phyloP scores from a whole-genome alignment of 2,113 vertebrate genomes.

The Promerops cafer region DNA sequence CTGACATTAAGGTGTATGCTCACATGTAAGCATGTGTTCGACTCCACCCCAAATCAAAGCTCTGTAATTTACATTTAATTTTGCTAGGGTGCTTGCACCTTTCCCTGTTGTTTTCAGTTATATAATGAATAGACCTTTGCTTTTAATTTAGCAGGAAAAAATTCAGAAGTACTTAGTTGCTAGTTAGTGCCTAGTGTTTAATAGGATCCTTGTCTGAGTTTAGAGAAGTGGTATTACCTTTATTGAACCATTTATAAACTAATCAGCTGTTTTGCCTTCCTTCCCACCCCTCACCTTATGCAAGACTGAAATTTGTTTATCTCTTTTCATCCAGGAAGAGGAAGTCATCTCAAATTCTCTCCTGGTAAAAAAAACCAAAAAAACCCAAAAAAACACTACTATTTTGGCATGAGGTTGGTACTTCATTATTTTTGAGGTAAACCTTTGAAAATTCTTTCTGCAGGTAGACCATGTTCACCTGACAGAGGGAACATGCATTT shows the following conservation, averaged over 20 bases:
- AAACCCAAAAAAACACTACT: not conserved
- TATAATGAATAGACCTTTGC: not conserved
- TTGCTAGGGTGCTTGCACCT: not conserved
- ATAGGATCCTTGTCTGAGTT: not conserved
- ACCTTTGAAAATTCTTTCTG: not conserved
- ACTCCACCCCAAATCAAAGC: not conserved
- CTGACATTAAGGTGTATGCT: not conserved
- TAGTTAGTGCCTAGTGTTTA: not conserved
- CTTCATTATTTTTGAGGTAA: constrained; percentile 24
- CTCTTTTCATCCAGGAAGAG: not conserved
- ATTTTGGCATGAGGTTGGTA: not conserved
- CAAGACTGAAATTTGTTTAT: not conserved
- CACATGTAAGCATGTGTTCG: too few species aligned
- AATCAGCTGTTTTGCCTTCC: accelerated
- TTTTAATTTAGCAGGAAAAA: not conserved
- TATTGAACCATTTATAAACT: not conserved
- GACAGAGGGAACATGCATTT: not conserved
- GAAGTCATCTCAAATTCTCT: not conserved
- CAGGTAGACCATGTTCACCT: not conserved
- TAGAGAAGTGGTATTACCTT: not conserved
- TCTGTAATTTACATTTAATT: not conserved
- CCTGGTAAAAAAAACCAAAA: not conserved
- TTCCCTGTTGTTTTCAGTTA: not conserved
- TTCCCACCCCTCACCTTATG: not conserved
- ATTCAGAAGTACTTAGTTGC: not conserved